Evolutionary conservation across 2,888 invertebrate genomes (phyloP), one percentile per base, ranked within the genome.

Genomic region (Zaprionus obscuricornis): DNA sequence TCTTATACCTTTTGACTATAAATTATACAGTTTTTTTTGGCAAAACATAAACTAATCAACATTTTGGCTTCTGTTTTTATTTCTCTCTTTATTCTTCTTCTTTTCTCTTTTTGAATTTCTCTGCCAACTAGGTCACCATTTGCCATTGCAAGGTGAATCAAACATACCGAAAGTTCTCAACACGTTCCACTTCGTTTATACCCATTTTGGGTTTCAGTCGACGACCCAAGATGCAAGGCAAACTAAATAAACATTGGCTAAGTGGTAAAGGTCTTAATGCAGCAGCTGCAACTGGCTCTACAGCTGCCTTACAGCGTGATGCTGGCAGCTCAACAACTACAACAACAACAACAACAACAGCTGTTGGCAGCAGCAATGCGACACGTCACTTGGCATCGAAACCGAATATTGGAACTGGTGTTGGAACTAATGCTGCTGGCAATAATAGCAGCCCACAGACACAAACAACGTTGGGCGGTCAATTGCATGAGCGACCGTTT

Each of bases 121-220:
- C 3, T 43, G 11, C 26, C 26, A 89, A 89, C 26, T 90, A 94
- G 94, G 94, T 94, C 73, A 93, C 94, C 42, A 94, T 93, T 29
- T 95, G 95, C 88, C 95, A 95, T 89, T 95, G 95, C 89, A 93
- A 95, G 72, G 93, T 95, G 71, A 94, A 95, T 91, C 94, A 94
- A 90, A 95, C 95, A 0, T 95, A 95, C 90, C 93, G 94, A 39
- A 92, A 93, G 24, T 91, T 93, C 76, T 90, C 93, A 52, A 92
- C 93, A 4, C 91, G 92, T 22, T 89, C 92, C 16, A 90, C 92
- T 70, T 92, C 92, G 56, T 88, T 91, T 69, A 90, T 91, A 81
- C 90, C 91, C 50, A 90, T 91, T 63, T 88, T 90, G 71, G 90
- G 90, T 6, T 89, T 90, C 66, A 87, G 88, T 55, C 88, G 89